Percentiles rank a stretch among this genome's conserved stretches.
Conservation (phyloP, 2,888 invertebrate species). For the Lamellibrachia satsuma region DNA sequence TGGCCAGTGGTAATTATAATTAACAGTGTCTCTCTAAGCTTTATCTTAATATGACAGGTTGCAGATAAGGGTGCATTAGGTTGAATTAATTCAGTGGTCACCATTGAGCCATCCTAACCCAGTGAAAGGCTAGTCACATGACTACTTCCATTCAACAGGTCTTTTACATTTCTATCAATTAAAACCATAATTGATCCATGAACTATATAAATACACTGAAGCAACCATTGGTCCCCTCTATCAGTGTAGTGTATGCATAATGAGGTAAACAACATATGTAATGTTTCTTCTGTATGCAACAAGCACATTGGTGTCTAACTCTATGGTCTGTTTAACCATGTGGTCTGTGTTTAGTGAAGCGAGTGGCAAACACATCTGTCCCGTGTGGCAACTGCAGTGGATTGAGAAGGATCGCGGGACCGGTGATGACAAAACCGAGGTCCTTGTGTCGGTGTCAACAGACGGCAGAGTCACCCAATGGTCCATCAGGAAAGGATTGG, state of each 20-base stretch:
- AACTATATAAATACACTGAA: slow-evolving; percentile 46
- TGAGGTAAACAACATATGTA: slow-evolving; percentile 57
- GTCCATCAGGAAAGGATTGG: slow-evolving; percentile 66
- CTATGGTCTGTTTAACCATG: slow-evolving; percentile 8
- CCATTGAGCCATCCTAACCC: too few relatives aligned
- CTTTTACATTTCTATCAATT: too few relatives aligned
- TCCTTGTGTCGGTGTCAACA: slow-evolving; percentile 64
- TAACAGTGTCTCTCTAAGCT: too few relatives aligned
- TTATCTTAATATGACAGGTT: too few relatives aligned
- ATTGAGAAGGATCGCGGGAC: slow-evolving; percentile 62
- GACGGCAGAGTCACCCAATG: slow-evolving; percentile 65
- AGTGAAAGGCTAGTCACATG: too few relatives aligned
- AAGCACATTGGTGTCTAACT: slow-evolving; percentile 54
- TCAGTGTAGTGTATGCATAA: slow-evolving; percentile 43
- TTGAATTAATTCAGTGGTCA: too few relatives aligned
- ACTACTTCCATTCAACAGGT: too few relatives aligned
- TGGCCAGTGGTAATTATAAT: too few relatives aligned
- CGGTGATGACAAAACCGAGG: slow-evolving; percentile 60
- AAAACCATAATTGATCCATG: neutral
- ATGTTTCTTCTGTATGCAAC: slow-evolving; percentile 53
- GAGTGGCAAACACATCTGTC: slow-evolving; percentile 60
- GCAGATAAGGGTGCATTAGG: too few relatives aligned
- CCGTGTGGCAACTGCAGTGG: slow-evolving; percentile 66
- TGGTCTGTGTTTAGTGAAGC: slow-evolving; percentile 49
- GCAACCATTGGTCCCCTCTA: slow-evolving; percentile 58